Conservation (phyloP, 2,113 vertebrate genomes). For the Ophthalmolycus amberensis region DNA sequence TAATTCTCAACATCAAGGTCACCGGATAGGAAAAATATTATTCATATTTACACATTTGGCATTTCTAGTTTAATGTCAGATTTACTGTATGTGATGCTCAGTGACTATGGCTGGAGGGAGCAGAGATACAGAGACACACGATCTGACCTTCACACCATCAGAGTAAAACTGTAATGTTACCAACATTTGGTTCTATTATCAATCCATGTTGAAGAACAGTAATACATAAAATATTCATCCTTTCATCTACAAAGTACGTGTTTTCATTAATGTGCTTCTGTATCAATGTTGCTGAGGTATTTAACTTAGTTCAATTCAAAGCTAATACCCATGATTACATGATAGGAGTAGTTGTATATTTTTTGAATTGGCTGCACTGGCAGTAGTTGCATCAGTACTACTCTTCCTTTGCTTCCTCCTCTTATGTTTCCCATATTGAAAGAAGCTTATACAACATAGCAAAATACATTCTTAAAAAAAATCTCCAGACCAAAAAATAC, state of each 20-base stretch:
- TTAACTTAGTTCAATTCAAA: background rate
- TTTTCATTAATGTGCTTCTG: background rate
- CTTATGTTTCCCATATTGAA: background rate
- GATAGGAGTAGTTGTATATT: background rate
- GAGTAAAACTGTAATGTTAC: background rate
- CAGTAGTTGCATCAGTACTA: background rate
- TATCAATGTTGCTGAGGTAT: background rate
- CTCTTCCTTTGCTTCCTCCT: background rate
- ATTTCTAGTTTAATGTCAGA: slow-evolving; percentile 36
- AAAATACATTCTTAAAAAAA: background rate
- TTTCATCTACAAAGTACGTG: background rate
- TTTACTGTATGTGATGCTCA: slow-evolving; percentile 17
- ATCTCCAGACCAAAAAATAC: slow-evolving; percentile 2
- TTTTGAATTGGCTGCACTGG: background rate
- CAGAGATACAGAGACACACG: background rate
- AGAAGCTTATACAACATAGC: too few species aligned
- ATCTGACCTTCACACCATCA: slow-evolving; percentile 26
- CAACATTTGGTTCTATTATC: background rate
- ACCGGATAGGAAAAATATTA: slow-evolving; percentile 34
- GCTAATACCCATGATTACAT: background rate
- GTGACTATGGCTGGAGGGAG: background rate
- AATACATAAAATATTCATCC: too few species aligned
- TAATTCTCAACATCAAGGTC: slow-evolving; percentile 64
- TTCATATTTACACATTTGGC: slow-evolving; percentile 29
- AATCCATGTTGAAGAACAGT: background rate